A percentile compares a stretch with the other conserved stretches of the same genome.
phyloP scores from a whole-genome alignment of 2,888 invertebrate genomes.

The Petrolisthes cinctipes region DNA sequence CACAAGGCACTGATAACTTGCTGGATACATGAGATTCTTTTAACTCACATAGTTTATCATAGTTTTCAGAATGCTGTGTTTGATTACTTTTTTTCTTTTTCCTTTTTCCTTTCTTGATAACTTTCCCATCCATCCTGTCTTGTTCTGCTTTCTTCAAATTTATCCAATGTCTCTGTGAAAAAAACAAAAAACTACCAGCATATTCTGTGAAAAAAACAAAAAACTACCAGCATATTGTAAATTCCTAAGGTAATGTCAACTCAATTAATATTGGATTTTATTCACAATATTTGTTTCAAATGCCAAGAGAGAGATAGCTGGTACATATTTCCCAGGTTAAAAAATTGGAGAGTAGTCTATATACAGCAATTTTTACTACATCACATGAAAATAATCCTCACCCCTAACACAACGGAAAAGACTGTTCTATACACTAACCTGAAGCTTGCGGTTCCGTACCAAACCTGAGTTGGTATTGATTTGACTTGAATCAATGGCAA shows the following conservation, averaged over 20 bases:
- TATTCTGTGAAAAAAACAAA: conserved; percentile 23
- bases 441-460: conserved; percentile 70
- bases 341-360: too few relatives aligned
- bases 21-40: not conserved
- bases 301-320: too few relatives aligned
- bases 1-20: not conserved
- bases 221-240: not conserved
- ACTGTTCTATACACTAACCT: conserved; percentile 66
- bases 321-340: too few relatives aligned
- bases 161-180: conserved; percentile 45
- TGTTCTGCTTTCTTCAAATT: conserved; percentile 18
- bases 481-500: conserved; percentile 84
- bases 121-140: conserved; percentile 7
- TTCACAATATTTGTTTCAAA: too few relatives aligned
- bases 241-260: too few relatives aligned
- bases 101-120: conserved; percentile 30
- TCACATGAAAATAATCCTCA: too few relatives aligned
- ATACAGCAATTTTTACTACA: too few relatives aligned
- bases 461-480: conserved; percentile 79
- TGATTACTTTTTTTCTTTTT: not conserved
- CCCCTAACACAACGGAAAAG: too few relatives aligned
- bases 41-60: not conserved
- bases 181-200: not conserved
- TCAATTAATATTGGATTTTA: too few relatives aligned
- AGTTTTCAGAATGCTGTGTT: not conserved